Conservation (phyloP, 2,888 invertebrate genomes). For the Cheilosia grossa region DNA sequence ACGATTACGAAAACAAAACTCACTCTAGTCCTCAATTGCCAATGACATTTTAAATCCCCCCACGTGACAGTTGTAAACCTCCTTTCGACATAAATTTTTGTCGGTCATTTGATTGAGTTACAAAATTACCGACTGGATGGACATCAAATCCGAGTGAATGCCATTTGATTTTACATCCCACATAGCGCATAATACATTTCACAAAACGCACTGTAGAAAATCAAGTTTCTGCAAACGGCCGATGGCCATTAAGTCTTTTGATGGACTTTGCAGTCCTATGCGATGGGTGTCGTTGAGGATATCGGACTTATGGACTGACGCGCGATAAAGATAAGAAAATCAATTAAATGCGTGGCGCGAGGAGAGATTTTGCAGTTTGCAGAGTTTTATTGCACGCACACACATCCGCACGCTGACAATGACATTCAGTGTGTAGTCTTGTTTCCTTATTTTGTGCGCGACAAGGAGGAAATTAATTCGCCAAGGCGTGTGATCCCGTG, state of each 20-base stretch:
- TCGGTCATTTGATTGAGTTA: conserved; percentile 41
- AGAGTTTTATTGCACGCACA: conserved; percentile 19
- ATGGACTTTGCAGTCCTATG: conserved; percentile 31
- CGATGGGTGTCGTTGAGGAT: conserved; percentile 23
- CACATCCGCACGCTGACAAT: conserved; percentile 30
- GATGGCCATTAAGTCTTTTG: conserved; percentile 51
- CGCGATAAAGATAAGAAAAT: conserved; percentile 70
- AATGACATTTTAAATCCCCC: conserved; percentile 44
- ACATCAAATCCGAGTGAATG: background rate
- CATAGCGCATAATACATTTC: conserved; percentile 13
- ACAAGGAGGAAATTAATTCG: background rate
- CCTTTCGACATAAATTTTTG: conserved; percentile 37
- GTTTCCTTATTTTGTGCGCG: background rate
- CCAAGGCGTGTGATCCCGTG: background rate
- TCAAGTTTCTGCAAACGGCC: conserved; percentile 11
- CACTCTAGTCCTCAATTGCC: conserved; percentile 20
- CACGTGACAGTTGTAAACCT: conserved; percentile 49
- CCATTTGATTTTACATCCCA: conserved; percentile 53
- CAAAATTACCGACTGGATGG: conserved; percentile 8
- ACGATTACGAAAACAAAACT: conserved; percentile 3
- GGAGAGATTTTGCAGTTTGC: conserved; percentile 42
- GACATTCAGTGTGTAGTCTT: conserved; percentile 59
- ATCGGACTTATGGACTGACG: conserved; percentile 55
- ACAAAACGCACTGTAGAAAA: conserved; percentile 6
- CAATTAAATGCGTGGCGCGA: conserved; percentile 63